Base-by-base conservation (phyloP, 2,113 vertebrate genomes). In the Pterocles burchelli region DNA sequence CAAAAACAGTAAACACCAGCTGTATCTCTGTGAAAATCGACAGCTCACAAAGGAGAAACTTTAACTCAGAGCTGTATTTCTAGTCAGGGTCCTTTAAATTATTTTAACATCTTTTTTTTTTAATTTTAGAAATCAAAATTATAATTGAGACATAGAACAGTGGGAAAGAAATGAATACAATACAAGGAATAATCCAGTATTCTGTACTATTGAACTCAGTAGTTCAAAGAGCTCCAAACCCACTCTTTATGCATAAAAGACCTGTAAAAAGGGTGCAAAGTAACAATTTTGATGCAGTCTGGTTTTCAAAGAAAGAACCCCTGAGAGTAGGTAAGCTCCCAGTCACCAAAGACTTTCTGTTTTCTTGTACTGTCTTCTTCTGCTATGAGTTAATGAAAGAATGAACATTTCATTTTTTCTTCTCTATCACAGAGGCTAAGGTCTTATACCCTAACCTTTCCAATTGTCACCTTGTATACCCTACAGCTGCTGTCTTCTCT, bases 1-100 rank as follows among this genome's bases (percentile, higher is more conserved):
- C 75, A 77, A 88, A 89, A 88, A 48, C 91, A 85, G 82, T 96
- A 95, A 96, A 96, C 96, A 96, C 86, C 93, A 96, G 95, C 90
- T 97, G 96, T 95, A 96, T 55, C 59, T 95, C 78, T 88, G 81
- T 71, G 91, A 85, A 96, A 94, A 94, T 57, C 45, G 12, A 90
- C 86, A 96, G 70, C 82, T 94, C 68, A 86, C 57, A 88, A 90
- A 97, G 79, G 33, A 93, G 45, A 88, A 89, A 92, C 84, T 96
- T 90, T 43, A 94, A 76, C 57, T 96, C 68, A 89, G 89, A 73
- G 36, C 28, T 90, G 21, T 51, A 86, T 95, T 90, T 80, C 85
- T 83, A 73, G 48, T 57, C 22, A 71, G 31, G 55, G 20, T 17
- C 33, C 71, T 91, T 95, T 88, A 88, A 93, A 96, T 83, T 70